A percentile compares a stretch with the other conserved stretches of the same genome.
phyloP scores from a whole-genome alignment of 2,113 vertebrate species.

The Xiphophorus hellerii region DNA sequence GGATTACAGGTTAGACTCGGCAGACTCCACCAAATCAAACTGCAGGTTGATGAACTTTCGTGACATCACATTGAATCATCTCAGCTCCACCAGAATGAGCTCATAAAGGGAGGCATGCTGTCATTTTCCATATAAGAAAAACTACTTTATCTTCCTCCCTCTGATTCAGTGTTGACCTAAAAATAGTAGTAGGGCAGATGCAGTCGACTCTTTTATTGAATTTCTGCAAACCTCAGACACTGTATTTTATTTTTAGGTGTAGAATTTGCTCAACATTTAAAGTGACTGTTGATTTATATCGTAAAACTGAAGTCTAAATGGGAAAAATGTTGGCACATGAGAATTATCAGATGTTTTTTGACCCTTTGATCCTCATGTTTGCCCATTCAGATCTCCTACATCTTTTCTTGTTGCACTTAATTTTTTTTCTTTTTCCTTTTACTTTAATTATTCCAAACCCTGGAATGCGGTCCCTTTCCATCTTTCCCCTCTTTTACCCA shows the following conservation, averaged over 20 bases:
- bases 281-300: background rate
- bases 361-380: conserved; percentile 9
- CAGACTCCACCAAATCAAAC: conserved; percentile 11
- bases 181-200: background rate
- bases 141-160: background rate
- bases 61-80: conserved; percentile 28
- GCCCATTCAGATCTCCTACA: conserved; percentile 5
- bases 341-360: conserved; percentile 24
- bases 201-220: background rate
- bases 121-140: background rate
- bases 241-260: background rate
- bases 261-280: background rate
- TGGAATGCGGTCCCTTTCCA: background rate
- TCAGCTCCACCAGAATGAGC: conserved; percentile 23
- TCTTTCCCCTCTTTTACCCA: conserved; percentile 6
- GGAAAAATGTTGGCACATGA: conserved; percentile 13
- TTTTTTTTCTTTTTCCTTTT: conserved; percentile 19
- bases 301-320: background rate
- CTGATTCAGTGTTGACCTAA: conserved; percentile 2
- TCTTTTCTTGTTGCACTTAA: conserved; percentile 22
- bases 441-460: conserved; percentile 32
- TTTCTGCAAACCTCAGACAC: background rate
- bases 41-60: conserved; percentile 38
- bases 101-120: conserved; percentile 20
- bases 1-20: background rate